Evolutionary conservation across 2,113 vertebrate species (phyloP).

Genomic region (Oncorhynchus mykiss): DNA sequence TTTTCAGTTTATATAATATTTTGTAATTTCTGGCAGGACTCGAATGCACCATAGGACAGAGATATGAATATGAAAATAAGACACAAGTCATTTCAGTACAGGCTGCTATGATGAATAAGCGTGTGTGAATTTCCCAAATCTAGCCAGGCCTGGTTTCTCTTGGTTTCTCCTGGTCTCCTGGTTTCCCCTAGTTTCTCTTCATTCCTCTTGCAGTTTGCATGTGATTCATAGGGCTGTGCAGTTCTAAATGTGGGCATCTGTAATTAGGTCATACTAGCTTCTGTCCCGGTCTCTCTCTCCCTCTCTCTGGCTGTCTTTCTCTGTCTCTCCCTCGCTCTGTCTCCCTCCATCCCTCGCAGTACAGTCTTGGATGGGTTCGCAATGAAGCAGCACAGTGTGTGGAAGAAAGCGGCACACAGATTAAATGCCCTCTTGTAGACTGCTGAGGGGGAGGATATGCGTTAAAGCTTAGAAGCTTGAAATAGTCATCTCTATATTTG

Average conservation of each 20-base stretch:
- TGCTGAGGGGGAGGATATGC: slow-evolving; percentile 57
- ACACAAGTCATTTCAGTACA: not conserved
- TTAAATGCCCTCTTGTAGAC: slow-evolving; percentile 48
- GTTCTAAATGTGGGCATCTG: slow-evolving; percentile 39
- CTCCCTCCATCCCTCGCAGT: slow-evolving; percentile 13
- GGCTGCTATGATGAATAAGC: not conserved
- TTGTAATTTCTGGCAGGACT: not conserved
- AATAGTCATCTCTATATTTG: slow-evolving; percentile 59
- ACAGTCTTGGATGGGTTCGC: slow-evolving; percentile 45
- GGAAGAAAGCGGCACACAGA: slow-evolving; percentile 42
- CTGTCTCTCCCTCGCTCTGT: slow-evolving; percentile 1
- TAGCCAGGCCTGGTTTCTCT: slow-evolving; percentile 12
- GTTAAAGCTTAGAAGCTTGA: slow-evolving; percentile 44
- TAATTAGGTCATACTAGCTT: slow-evolving; percentile 29
- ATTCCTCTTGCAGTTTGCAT: slow-evolving; percentile 31
- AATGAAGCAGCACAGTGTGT: slow-evolving; percentile 24
- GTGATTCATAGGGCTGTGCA: slow-evolving; percentile 27
- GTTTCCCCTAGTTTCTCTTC: not conserved
- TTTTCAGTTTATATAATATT: too few relatives aligned
- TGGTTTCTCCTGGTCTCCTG: slow-evolving; percentile 3
- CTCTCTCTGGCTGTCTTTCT: not conserved
- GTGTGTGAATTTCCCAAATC: slow-evolving; percentile 31
- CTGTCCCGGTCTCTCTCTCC: slow-evolving; percentile 2
- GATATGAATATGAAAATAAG: slow-evolving; percentile 22
- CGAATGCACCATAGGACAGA: not conserved